Percentiles rank a stretch among this genome's conserved stretches.
Conservation (phyloP, 2,797 vertebrate genomes). For the Megalops cyprinoides region DNA sequence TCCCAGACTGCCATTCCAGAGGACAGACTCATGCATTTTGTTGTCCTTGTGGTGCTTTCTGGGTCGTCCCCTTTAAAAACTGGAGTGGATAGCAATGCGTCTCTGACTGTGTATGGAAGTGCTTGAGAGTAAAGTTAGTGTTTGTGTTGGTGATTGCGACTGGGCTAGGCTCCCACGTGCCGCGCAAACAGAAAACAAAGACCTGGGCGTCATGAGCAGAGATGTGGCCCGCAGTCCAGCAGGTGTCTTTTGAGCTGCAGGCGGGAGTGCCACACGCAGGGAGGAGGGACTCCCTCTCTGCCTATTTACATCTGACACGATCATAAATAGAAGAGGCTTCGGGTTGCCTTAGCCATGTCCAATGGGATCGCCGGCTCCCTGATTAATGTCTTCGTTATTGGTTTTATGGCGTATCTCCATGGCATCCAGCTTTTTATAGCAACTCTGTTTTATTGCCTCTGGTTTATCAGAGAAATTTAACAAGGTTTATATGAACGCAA, state of each 20-base stretch:
- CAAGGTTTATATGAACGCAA: not conserved
- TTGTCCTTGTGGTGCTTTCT: not conserved
- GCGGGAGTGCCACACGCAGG: no score
- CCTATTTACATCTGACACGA: not conserved
- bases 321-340: not conserved
- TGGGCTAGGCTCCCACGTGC: not conserved
- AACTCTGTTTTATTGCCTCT: not conserved
- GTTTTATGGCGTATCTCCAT: not conserved
- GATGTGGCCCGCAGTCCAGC: not conserved
- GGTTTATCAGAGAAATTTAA: conserved; percentile 21
- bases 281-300: not conserved
- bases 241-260: not conserved
- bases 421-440: conserved; percentile 6
- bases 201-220: not conserved
- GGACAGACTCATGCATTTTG: not conserved
- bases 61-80: not conserved
- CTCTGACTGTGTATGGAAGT: not conserved
- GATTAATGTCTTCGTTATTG: not conserved
- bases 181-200: not conserved
- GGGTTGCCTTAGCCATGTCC: not conserved
- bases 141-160: not conserved
- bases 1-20: not conserved
- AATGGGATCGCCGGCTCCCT: not conserved
- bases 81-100: not conserved
- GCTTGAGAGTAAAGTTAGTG: not conserved